A percentile compares a stretch with the other conserved stretches of the same genome.
Evolutionary conservation across 2,888 invertebrate species (phyloP).

Genomic region (Leptinotarsa tumamoca): DNA sequence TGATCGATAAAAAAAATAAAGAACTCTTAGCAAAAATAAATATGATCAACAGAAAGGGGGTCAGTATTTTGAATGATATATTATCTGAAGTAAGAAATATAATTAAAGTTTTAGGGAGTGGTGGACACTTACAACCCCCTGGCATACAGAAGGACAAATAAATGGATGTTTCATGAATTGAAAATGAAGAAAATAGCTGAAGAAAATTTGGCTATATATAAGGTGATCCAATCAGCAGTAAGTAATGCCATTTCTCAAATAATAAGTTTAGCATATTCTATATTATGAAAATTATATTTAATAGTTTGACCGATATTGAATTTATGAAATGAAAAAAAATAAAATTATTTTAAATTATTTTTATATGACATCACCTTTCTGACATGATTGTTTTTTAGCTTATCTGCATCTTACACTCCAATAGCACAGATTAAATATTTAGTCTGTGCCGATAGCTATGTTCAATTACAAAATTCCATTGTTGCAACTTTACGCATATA

Average conservation of each 20-base stretch:
- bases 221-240: slow-evolving; percentile 46
- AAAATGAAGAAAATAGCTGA: slow-evolving; percentile 53
- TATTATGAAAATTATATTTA: background rate
- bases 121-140: slow-evolving; percentile 34
- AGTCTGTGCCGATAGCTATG: too few species aligned
- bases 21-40: slow-evolving; percentile 72
- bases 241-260: slow-evolving; percentile 30
- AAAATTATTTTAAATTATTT: too few species aligned
- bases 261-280: background rate
- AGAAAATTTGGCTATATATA: slow-evolving; percentile 55
- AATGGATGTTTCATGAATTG: slow-evolving; percentile 54
- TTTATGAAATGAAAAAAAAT: too few species aligned
- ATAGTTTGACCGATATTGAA: too few species aligned
- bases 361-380: too few species aligned
- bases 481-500: too few species aligned
- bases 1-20: slow-evolving; percentile 71
- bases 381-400: too few species aligned
- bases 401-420: too few species aligned
- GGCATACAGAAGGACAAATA: slow-evolving; percentile 55
- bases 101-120: slow-evolving; percentile 26
- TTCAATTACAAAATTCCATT: too few species aligned
- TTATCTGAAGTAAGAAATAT: background rate
- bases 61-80: slow-evolving; percentile 19
- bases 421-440: too few species aligned
- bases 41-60: slow-evolving; percentile 70